Base-by-base conservation (phyloP, 2,113 vertebrate species). In the Rafetus swinhoei region DNA sequence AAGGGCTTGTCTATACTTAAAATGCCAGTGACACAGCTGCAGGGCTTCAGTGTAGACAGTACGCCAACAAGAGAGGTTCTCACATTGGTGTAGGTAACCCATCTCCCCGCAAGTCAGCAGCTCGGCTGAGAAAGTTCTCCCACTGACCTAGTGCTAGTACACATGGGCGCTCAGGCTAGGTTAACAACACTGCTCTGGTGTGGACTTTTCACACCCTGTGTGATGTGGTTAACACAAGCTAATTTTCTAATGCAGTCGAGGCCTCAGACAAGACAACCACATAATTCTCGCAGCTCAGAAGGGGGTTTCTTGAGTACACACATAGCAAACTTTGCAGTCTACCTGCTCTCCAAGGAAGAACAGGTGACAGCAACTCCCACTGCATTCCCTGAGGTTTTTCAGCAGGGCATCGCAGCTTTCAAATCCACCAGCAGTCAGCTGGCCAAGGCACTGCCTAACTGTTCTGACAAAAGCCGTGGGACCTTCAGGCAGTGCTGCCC, bases 401-500 rank as follows among this genome's bases (percentile, higher is more conserved):
- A 76, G 5, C 6, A n/a, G 39, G 29, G 29, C 4, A 25, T 86
- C 76, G 21, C 24, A 89, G 50, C 79, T 93, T 81, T 83, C 0
- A 0, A 87, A 95, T 60, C 24, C 81, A 77, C 69, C 39, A 53
- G 69, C 27, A 65, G 54, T 81, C 56, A 56, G 62, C n/a, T 65
- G 24, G 32, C 52, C 85, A 57, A 0, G 0, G 50, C 25, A 45
- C 80, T 91, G 50, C 35, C 39, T 25, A 50, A 45, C 35, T 50
- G 39, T 76, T 22, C 74, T 25, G 35, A 45, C n/a, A 32, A 29
- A 7, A 83, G 52, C 74, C 18, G 24, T 35, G 90, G 77, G 22
- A 62, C 29, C 55, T 77, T 81, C 13, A 12, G 19, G 9, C 0
- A 0, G 32, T 57, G 82, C 8, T 1, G 0, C 21, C 35, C 21